Evolutionary conservation across 1,140 invertebrate species (phyloP).

Genomic region (Pomacea maculata): DNA sequence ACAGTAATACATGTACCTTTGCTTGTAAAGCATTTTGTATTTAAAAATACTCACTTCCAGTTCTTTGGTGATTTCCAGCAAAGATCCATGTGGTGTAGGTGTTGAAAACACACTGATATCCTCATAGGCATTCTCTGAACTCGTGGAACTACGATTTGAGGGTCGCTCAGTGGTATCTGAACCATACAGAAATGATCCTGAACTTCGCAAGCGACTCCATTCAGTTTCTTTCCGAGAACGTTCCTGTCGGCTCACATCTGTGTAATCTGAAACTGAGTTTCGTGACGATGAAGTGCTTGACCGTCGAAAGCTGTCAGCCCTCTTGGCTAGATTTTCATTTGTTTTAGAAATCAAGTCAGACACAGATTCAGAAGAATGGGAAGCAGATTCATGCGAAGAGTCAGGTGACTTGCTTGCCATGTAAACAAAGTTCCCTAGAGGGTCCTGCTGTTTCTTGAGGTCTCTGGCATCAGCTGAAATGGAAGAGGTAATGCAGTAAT

Average conservation of each 20-base stretch:
- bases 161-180: constrained; percentile 7
- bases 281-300: constrained; percentile 49
- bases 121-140: constrained; percentile 39
- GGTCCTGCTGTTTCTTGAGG: constrained; percentile 83
- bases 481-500: constrained; percentile 5
- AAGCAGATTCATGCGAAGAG: constrained; percentile 11
- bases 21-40: too few relatives aligned
- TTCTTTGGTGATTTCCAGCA: constrained; percentile 17
- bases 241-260: constrained; percentile 49
- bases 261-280: constrained; percentile 43
- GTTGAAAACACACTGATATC: constrained; percentile 39
- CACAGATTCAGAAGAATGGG: constrained; percentile 28
- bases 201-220: constrained; percentile 51
- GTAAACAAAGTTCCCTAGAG: constrained; percentile 84
- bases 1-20: too few relatives aligned
- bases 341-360: constrained; percentile 35
- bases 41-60: constrained; percentile 3
- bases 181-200: constrained; percentile 36
- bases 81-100: constrained; percentile 25
- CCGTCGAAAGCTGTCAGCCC: constrained; percentile 52
- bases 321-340: constrained; percentile 39
- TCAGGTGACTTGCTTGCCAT: constrained; percentile 65
- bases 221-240: constrained; percentile 46
- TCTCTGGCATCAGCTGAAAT: constrained; percentile 61
- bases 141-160: constrained; percentile 34